Base-by-base conservation (phyloP, 1,140 invertebrate genomes). In the Trichonephila inaurata region DNA sequence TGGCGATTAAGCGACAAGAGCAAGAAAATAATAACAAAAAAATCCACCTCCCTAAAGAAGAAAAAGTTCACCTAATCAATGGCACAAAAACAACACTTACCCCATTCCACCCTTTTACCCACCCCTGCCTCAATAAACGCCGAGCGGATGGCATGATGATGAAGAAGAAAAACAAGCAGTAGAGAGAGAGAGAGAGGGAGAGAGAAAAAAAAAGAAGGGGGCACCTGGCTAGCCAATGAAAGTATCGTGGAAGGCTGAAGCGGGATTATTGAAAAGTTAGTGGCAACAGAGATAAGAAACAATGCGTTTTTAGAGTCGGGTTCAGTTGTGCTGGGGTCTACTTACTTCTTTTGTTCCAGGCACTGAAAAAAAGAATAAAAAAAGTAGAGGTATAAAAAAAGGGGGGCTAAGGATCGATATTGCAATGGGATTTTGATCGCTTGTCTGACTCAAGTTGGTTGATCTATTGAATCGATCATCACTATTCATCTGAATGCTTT, bases 1-100 rank as follows among this genome's bases (percentile, higher is more conserved):
- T 85, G 88, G 81, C 93, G 93, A 94, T 94, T 94, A 94, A 90
- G 88, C 93, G 93, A 94, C 93, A 90, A 94, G 87, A 94, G 93
- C 72, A 86, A 72, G 62, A 61, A 94, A 94, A 94, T n/a, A 89
- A 94, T 64, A 86, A 90, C 93, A 86, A 85, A 94, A 94, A 90
- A 88, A 40, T 21, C 61, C 60, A 62, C 82, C 19, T 66, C 40
- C 69, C 85, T 66, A 94, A 69, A 90, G 64, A 89, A 66, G 33
- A 62, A 88, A 90, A 94, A 94, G 61, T 77, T 90, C 87, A 58
- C 93, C 87, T 94, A 94, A 94, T 94, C 93, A 94, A 94, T 94
- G 93, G 88, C 87, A 94, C 87, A 94, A 94, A 94, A 94, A 94
- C 93, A 94, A 94, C 93, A 94, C 87, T 60, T 89, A 66, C 92